Base-by-base conservation (phyloP, 92 coral and sea anemone genomes). In the Diadumene lineata region DNA sequence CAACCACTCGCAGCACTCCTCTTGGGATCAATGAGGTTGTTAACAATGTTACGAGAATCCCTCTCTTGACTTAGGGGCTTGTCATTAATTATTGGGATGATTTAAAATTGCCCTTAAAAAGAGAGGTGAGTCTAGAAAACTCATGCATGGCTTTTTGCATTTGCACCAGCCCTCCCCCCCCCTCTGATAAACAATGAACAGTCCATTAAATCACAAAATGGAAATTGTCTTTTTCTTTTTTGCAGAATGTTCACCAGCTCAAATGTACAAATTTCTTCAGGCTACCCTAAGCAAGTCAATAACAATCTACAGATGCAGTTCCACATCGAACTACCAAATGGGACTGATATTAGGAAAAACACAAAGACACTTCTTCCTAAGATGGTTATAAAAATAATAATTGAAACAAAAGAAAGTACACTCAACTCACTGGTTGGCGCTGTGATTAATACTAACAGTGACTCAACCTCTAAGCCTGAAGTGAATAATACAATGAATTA, bases 291-390 rank as follows among this genome's bases (percentile, higher is more conserved):
- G 38, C 86, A 85, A 71, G 80, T 60, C 70, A 72, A 34, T 17
- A 46, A 57, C 1, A 68, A 82, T 53, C 22, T 89, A 23, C 68
- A 44, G 46, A 80, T 89, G 19, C 63, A 60, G 44, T 72, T 89
- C 53, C 79, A 78, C 33, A 60, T 73, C 17, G 21, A 25, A 6
- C 73, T 86, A 22, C 88, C 91, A 17, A 55, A 62, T 28, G 94
- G 91, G 15, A 74, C 70, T 11, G 94, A 89, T 71, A 70, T 82
- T 51, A 82, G 84, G 44, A 71, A 82, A 60, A 70, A 79, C 29
- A 15, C 34, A 28, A 70, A 69, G 18, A 79, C 79, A 34, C 78
- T 87, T 65, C 66, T 90, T 15, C 82, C 89, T 11, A 70, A 69
- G 48, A 1, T 61, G 18, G 50, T 46, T 15, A 72, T 87, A 31